Evolutionary conservation across 37 sponge, comb jelly and placozoan genomes (phyloP), one percentile per base, ranked within the genome.

Genomic region (Chondrilla cf. caribensis): DNA sequence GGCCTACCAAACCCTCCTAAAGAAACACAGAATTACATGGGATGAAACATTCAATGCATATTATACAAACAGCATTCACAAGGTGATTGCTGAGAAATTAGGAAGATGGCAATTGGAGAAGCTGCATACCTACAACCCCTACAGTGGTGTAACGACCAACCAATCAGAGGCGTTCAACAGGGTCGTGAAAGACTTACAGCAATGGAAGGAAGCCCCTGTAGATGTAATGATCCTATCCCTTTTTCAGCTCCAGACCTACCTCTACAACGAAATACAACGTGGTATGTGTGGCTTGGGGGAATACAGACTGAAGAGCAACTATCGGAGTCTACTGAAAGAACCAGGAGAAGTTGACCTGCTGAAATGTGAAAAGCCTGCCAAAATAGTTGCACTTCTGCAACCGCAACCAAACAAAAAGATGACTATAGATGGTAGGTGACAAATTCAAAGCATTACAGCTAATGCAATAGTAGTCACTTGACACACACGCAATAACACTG

Each of bases 1-100:
- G 64, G 29, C 25, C 6, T 62, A 62, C 29, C 4, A 6, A 6
- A 62, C 64, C 64, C 29, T 29, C 6, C 22, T 62, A n/a, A 15
- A 9, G 6, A 62, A n/a, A 62, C 22, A 62, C 29, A 6, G 11
- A 47, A 14, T 47, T 14, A 11, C 11, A 15, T 29, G 64, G 64
- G 64, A 62, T 62, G 18, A 62, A n/a, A 41, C 73, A 25, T 88
- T 88, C 70, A 32, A 59, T 8, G n/a, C 78, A 35, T 83, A 88
- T 59, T 83, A 80, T 62, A 36, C 67, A 28, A n/a, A 15, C 29
- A 62, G 6, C 15, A 29, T 62, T 28, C 64, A 62, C 25, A 62
- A 28, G 64, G 25, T 62, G 64, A n/a, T 62, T 6, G 29, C 64
- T n/a, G 29, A 15, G 29, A 6, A 62, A 9, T 28, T 62, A 29